phyloP scores from a whole-genome alignment of 2,888 invertebrate genomes.

The Branchellion lobata region DNA sequence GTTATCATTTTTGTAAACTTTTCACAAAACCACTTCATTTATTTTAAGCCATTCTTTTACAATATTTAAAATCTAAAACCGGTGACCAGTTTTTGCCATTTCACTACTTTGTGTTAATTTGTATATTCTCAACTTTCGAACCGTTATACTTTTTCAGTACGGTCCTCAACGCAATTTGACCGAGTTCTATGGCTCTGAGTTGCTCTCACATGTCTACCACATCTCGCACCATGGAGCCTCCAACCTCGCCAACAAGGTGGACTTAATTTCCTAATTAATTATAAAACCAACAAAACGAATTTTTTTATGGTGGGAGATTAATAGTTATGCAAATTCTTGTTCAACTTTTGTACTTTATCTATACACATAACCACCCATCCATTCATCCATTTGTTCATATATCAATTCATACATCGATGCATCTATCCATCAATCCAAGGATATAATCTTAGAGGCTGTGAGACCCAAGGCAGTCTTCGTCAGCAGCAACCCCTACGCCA shows the following conservation, averaged over 20 bases:
- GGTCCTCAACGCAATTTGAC: conserved; percentile 47
- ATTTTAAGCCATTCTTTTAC: not conserved
- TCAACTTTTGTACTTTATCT: too few species aligned
- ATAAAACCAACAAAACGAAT: too few species aligned
- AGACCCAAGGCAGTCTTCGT: conserved; percentile 47
- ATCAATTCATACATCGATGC: too few species aligned
- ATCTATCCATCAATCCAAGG: not conserved
- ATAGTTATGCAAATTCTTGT: too few species aligned
- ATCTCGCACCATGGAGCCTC: conserved; percentile 50
- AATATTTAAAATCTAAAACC: too few species aligned
- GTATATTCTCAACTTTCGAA: too few species aligned
- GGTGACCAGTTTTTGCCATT: too few species aligned
- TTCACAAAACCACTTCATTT: not conserved
- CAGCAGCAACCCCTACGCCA: conserved; percentile 47
- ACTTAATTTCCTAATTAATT: not conserved
- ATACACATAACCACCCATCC: too few species aligned
- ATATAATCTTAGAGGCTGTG: conserved; percentile 41
- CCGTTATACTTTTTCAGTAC: too few species aligned
- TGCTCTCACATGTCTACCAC: conserved; percentile 45
- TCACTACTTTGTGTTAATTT: too few species aligned
- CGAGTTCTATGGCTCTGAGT: conserved; percentile 47
- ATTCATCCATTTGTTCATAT: too few species aligned
- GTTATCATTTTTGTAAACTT: not conserved
- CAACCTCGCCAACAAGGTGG: conserved; percentile 49
- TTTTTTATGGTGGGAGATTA: too few species aligned